Evolutionary conservation across 1,140 invertebrate genomes (phyloP), one percentile per base, ranked within the genome.

Genomic region (Bombus superbus): DNA sequence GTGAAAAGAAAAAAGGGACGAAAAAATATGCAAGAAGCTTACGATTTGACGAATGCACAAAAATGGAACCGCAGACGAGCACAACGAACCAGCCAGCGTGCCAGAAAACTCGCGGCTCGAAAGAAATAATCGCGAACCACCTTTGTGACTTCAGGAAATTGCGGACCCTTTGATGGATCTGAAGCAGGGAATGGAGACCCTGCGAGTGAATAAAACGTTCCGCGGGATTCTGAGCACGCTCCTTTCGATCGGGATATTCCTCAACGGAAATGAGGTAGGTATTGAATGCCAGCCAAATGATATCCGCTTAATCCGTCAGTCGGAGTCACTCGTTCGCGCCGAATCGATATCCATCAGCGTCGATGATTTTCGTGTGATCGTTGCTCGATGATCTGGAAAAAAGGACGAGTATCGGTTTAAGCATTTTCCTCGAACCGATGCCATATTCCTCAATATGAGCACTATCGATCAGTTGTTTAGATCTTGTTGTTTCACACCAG

Each of bases 81-180:
- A 44, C 59, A 44, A 83, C 74, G 81, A 77, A 42, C 62, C 75
- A 69, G 64, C 28, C 40, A 28, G 53, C 40, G 38, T 28, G 59
- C 32, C 32, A 38, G 59, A 62, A 35, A 71, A 53, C 75, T 42
- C n/a, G 32, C 35, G 42, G 59, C 62, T 40, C 77, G 64, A 88
- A 72, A 64, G 72, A 83, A 85, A 83, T 88, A 86, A 91, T 89
- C 68, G 59, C 35, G 73, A 28, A 22, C 59, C 80, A 89, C 83
- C 89, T 93, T 92, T 93, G 89, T 93, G 91, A 93, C 94, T 95
- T 88, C 94, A 98, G 97, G 99, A 99, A 97, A 98, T 99, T 92
- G 98, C 98, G 82, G 99, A 99, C 95, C 99, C 99, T 73, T 96
- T 99, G 91, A 99, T 99, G 98, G 99, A 99, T 96, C 95, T 99